Evolutionary conservation across 2,113 vertebrate genomes (phyloP).

Genomic region (Rousettus leschenaultii): DNA sequence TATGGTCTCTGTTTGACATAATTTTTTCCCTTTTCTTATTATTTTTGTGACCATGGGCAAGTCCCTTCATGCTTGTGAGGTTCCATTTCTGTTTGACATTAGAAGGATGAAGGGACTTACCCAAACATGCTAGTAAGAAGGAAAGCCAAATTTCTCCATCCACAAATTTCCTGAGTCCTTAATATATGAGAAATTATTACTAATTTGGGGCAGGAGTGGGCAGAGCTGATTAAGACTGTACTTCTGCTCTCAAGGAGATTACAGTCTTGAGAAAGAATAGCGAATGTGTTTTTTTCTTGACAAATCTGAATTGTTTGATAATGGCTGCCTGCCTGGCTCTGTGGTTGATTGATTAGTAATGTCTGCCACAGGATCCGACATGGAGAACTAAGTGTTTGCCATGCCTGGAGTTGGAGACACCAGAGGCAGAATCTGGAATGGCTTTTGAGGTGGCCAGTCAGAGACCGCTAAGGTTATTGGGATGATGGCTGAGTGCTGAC

Average conservation of each 20-base stretch:
- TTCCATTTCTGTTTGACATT: neutral
- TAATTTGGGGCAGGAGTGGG: neutral
- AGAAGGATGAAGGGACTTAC: neutral
- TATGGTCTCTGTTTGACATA: neutral
- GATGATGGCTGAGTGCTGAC: neutral
- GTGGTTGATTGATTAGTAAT: neutral
- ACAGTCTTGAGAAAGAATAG: neutral
- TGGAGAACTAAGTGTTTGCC: neutral
- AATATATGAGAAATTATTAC: neutral
- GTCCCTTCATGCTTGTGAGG: neutral
- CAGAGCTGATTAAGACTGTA: neutral
- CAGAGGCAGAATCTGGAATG: neutral
- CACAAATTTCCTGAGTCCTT: neutral
- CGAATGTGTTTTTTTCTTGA: neutral
- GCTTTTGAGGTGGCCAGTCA: neutral
- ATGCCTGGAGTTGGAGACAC: neutral
- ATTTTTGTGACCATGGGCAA: neutral
- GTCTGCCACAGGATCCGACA: neutral
- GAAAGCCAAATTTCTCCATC: neutral
- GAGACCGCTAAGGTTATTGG: neutral
- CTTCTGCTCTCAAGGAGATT: neutral
- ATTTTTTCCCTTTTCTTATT: neutral
- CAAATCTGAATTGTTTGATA: neutral
- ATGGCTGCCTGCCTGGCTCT: neutral
- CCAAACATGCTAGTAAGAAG: neutral